Evolutionary conservation across 1,140 invertebrate species (phyloP).

Genomic region (Melipona quadrifasciata): DNA sequence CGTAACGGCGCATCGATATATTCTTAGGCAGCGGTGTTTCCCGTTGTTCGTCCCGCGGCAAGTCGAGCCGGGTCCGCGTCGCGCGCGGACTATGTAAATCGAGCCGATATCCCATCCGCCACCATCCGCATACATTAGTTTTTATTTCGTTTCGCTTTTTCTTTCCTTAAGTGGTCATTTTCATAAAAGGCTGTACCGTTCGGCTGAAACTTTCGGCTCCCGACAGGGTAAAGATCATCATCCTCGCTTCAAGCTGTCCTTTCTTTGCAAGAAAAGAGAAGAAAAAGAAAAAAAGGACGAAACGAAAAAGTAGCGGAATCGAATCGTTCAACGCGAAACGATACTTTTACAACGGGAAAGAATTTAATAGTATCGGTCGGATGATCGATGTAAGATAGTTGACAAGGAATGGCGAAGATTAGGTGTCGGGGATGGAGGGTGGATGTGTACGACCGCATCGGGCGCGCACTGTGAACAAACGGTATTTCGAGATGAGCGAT

Average conservation of each 20-base stretch:
- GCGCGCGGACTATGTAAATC: conserved; percentile 74
- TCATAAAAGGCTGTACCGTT: conserved; percentile 73
- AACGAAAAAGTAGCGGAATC: neutral
- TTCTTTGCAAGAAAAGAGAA: neutral
- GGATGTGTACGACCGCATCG: conserved; percentile 37
- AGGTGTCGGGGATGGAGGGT: conserved; percentile 63
- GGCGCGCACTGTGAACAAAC: conserved; percentile 62
- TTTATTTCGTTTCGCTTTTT: conserved; percentile 79
- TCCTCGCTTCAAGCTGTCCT: neutral
- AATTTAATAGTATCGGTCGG: conserved; percentile 74
- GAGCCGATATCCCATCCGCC: conserved; percentile 52
- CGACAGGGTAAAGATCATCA: neutral
- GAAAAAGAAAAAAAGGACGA: neutral
- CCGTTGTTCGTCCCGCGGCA: conserved; percentile 45
- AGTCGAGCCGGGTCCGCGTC: conserved; percentile 19
- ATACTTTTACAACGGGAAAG: conserved; percentile 60
- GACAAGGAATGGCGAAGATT: conserved; percentile 76
- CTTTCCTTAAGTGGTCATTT: conserved; percentile 75
- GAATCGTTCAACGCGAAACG: neutral
- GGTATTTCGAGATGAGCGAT: conserved; percentile 78
- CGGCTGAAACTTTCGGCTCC: conserved; percentile 21
- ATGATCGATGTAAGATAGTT: conserved; percentile 79
- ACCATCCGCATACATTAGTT: conserved; percentile 79
- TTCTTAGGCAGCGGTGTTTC: conserved; percentile 68
- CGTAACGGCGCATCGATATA: conserved; percentile 78